Percentiles rank a stretch among this genome's conserved stretches.
Evolutionary conservation across 2,113 vertebrate species (phyloP).

Genomic region (Etia nguti): DNA sequence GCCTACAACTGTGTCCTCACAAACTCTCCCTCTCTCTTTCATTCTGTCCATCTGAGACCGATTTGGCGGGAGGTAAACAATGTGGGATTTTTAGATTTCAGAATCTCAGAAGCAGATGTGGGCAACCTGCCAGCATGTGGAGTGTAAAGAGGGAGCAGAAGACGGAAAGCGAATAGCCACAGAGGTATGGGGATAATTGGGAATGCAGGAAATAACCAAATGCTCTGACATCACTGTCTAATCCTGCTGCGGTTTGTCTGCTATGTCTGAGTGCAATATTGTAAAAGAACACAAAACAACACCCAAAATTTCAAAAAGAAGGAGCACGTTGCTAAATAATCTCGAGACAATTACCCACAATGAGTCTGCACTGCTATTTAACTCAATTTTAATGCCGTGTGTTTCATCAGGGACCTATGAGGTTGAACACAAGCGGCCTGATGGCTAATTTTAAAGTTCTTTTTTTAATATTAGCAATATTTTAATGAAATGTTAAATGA

Average conservation of each 20-base stretch:
- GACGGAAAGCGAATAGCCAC: neutral
- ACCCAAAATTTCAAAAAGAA: neutral
- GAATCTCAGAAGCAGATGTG: constrained; percentile 14
- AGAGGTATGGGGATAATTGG: constrained; percentile 1
- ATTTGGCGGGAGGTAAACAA: constrained; percentile 19
- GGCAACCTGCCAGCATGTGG: constrained; percentile 2
- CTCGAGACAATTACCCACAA: neutral
- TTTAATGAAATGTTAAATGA: neutral
- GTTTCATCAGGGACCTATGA: neutral
- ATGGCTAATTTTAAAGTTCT: neutral
- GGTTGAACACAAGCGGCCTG: neutral
- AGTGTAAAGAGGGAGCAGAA: neutral
- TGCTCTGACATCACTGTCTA: neutral
- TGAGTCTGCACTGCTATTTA: neutral
- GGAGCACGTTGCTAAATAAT: neutral
- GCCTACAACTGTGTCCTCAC: neutral
- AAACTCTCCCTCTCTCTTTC: neutral
- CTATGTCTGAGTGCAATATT: neutral
- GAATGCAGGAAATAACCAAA: constrained; percentile 1
- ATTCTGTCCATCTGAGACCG: neutral
- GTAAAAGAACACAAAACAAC: neutral
- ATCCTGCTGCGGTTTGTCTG: neutral
- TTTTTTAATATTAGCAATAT: neutral
- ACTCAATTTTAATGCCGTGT: neutral
- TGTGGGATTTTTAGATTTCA: neutral